These are phyloP conservation scores for Latrodectus hesperus DNA, from an alignment of 2,888 invertebrate genomes.

Conservation along the genomic window DNA sequence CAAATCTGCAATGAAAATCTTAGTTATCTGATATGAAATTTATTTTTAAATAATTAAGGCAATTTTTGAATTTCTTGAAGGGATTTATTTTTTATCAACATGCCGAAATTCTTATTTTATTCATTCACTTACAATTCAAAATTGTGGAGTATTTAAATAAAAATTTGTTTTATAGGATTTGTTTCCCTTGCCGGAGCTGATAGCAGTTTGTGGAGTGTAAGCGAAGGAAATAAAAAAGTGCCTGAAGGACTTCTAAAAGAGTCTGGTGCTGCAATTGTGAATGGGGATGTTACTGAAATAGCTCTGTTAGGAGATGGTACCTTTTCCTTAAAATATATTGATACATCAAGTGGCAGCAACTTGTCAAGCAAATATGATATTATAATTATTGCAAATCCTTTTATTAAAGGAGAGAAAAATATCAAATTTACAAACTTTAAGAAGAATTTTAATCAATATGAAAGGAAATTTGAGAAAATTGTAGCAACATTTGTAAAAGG, in stretches of 20 bases:
- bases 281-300: slow-evolving; percentile 68
- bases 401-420: slow-evolving; percentile 76
- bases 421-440: slow-evolving; percentile 77
- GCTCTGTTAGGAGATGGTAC: slow-evolving; percentile 25
- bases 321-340: slow-evolving; percentile 27
- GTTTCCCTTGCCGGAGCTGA: slow-evolving; percentile 79
- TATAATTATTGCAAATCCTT: slow-evolving; percentile 79
- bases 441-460: slow-evolving; percentile 73
- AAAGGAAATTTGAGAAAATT: slow-evolving; percentile 78
- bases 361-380: slow-evolving; percentile 76
- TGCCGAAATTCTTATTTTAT: no score
- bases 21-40: no score
- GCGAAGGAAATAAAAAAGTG: slow-evolving; percentile 79
- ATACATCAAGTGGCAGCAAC: slow-evolving; percentile 18
- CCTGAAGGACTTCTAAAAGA: slow-evolving; percentile 74
- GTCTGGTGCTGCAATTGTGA: slow-evolving; percentile 75
- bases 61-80: no score
- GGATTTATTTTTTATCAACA: no score
- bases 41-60: no score
- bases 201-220: slow-evolving; percentile 78
- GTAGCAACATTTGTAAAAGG: slow-evolving; percentile 79
- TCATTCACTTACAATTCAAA: no score
- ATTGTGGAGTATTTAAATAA: neutral
- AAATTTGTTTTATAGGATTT: slow-evolving; percentile 74
- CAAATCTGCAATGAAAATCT: no score